These are phyloP conservation scores for Drosophila yakuba DNA, from an alignment of 1,140 invertebrate genomes.

Conservation along the genomic window DNA sequence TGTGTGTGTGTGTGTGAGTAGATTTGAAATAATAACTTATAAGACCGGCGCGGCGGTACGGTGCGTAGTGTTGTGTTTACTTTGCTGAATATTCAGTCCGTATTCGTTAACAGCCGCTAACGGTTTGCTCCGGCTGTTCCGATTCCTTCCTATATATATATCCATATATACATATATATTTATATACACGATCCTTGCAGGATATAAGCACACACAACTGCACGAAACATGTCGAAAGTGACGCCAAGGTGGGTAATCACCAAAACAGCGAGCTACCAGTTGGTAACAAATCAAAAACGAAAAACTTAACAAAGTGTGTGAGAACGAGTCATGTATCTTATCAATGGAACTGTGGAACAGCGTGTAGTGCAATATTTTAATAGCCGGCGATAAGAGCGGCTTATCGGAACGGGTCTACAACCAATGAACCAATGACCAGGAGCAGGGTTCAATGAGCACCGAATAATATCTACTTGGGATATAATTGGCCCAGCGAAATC, in stretches of 20 bases:
- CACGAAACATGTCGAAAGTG: constrained; percentile 31
- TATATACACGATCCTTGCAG: not conserved
- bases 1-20: constrained; percentile 24
- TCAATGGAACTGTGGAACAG: constrained; percentile 6
- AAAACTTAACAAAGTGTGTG: not conserved
- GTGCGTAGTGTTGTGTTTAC: constrained; percentile 77
- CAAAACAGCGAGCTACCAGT: constrained; percentile 10
- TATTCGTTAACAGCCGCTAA: constrained; percentile 80
- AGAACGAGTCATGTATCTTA: constrained; percentile 12
- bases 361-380: constrained; percentile 1
- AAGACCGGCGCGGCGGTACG: constrained; percentile 60
- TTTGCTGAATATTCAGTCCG: constrained; percentile 66
- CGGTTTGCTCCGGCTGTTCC: constrained; percentile 55
- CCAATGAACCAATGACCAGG: not conserved
- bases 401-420: not conserved
- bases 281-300: constrained; percentile 6
- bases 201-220: not conserved
- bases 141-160: constrained; percentile 7
- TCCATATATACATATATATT: no score
- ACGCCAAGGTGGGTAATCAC: constrained; percentile 28
- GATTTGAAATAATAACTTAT: constrained; percentile 79
- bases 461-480: not conserved
- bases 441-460: constrained; percentile 20
- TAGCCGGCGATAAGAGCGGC: not conserved
- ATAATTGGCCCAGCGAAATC: not conserved